Percentiles rank a stretch among this genome's conserved stretches.
These are phyloP conservation scores for Lagodon rhomboides DNA, from an alignment of 2,797 vertebrate genomes.

Conservation along the genomic window DNA sequence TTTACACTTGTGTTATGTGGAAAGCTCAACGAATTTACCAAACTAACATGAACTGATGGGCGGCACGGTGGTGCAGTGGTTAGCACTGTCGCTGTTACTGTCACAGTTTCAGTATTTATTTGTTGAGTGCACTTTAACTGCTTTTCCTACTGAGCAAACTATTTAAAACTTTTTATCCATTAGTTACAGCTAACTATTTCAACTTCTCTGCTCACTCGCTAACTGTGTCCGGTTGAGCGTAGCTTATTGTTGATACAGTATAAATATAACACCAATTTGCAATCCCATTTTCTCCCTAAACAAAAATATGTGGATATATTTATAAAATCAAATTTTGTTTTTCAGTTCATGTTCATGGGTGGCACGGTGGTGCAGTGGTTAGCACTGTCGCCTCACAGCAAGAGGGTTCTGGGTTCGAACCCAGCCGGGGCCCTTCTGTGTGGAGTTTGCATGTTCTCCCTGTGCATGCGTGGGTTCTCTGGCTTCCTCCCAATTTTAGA, in stretches of 20 bases:
- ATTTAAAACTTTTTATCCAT: not conserved
- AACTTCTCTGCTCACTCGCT: not conserved
- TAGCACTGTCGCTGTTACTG: too few relatives aligned
- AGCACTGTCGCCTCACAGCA: too few relatives aligned
- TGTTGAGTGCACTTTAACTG: not conserved
- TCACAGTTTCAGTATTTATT: too few relatives aligned
- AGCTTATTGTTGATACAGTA: not conserved
- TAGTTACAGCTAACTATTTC: not conserved
- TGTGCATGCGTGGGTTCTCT: too few relatives aligned
- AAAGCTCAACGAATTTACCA: not conserved
- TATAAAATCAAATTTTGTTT: not conserved
- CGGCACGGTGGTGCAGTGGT: too few relatives aligned
- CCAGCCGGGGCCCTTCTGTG: too few relatives aligned
- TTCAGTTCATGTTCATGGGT: too few relatives aligned
- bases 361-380: too few relatives aligned
- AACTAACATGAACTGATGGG: not conserved
- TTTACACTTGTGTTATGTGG: not conserved
- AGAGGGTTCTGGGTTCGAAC: too few relatives aligned
- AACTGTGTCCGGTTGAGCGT: not conserved
- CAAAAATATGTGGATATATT: not conserved
- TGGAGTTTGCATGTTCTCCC: too few relatives aligned
- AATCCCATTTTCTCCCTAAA: not conserved
- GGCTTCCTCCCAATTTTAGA: too few relatives aligned
- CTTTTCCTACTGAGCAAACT: too few relatives aligned
- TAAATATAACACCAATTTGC: not conserved